Evolutionary conservation across 2,113 vertebrate genomes (phyloP).

Genomic region (Morphnarchus princeps): DNA sequence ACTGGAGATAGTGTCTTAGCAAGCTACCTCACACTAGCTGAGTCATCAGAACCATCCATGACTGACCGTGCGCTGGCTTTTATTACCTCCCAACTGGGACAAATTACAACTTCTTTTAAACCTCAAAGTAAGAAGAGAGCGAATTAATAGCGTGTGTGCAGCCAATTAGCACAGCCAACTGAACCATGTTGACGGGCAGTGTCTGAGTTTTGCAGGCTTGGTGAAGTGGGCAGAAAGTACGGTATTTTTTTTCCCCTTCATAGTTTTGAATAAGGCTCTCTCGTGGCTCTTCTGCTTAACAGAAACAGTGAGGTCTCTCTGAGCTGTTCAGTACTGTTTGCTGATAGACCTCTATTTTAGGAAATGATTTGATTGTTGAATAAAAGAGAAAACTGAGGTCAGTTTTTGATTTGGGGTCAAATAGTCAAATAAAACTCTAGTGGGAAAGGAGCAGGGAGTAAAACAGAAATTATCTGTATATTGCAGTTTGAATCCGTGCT

Average conservation of each 20-base stretch:
- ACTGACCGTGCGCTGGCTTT: neutral
- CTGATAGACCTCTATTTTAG: neutral
- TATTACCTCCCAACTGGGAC: neutral
- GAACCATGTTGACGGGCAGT: neutral
- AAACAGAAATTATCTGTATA: neutral
- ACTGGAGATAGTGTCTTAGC: neutral
- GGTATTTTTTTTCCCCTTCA: neutral
- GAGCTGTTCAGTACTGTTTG: neutral
- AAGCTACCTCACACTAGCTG: neutral
- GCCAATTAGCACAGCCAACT: neutral
- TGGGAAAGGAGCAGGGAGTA: neutral
- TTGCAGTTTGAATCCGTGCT: neutral
- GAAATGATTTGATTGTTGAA: neutral
- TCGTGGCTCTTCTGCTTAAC: neutral
- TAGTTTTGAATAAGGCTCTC: neutral
- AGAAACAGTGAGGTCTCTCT: neutral
- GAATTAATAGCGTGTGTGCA: neutral
- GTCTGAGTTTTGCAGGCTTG: neutral
- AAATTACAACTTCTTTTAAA: slow-evolving; percentile 24
- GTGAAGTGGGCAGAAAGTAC: neutral
- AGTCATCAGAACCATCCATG: neutral
- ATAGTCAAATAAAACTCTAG: neutral
- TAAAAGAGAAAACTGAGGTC: slow-evolving; percentile 5
- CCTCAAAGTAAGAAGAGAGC: neutral
- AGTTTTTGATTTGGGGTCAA: neutral